Conservation (phyloP, 2,888 invertebrate species). For the Ethmia dodecea region DNA sequence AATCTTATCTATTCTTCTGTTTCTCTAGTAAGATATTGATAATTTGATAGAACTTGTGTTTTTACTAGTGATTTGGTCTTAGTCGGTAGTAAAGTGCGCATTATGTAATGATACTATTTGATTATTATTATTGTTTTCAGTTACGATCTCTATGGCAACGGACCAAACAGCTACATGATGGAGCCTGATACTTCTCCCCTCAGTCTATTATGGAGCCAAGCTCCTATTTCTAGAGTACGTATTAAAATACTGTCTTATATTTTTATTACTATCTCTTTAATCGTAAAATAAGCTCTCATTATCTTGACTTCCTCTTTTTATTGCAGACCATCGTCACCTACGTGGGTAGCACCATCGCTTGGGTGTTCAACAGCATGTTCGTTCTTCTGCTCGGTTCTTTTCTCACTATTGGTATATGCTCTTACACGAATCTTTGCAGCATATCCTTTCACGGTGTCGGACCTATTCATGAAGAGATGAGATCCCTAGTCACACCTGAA, state of each 20-base stretch:
- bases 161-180: constrained; percentile 37
- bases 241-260: background rate
- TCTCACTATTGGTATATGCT: constrained; percentile 70
- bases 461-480: constrained; percentile 75
- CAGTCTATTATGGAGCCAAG: constrained; percentile 61
- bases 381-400: constrained; percentile 70
- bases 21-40: no score
- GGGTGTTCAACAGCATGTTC: constrained; percentile 58
- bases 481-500: constrained; percentile 77
- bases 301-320: no score
- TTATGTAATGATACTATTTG: no score
- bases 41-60: no score
- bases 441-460: constrained; percentile 79
- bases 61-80: no score
- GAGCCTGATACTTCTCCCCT: constrained; percentile 57
- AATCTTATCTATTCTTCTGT: no score
- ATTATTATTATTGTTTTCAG: constrained; percentile 37
- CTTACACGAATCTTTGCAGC: constrained; percentile 79
- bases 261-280: no score
- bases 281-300: no score
- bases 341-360: constrained; percentile 50
- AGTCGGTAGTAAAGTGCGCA: no score
- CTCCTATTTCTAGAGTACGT: constrained; percentile 58
- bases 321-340: constrained; percentile 58
- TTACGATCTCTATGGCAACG: constrained; percentile 51